Evolutionary conservation across 2,888 invertebrate species (phyloP).

Genomic region (Eremobia ochroleuca): DNA sequence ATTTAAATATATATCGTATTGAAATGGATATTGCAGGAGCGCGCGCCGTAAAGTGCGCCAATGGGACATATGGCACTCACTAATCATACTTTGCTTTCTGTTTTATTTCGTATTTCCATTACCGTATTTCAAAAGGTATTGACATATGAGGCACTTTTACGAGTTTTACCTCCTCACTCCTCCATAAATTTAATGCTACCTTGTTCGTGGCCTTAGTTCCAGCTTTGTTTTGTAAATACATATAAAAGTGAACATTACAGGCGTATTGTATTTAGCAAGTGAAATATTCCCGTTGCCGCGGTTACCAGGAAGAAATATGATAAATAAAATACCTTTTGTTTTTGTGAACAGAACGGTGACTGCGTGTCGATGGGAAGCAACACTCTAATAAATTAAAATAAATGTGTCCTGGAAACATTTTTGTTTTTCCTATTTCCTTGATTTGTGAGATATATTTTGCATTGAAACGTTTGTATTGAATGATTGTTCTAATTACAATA

Average conservation of each 20-base stretch:
- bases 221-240: slow-evolving; percentile 73
- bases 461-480: neutral
- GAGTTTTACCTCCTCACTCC: slow-evolving; percentile 85
- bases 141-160: slow-evolving; percentile 90
- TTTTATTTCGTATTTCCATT: slow-evolving; percentile 91
- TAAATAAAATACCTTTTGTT: slow-evolving; percentile 63
- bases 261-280: slow-evolving; percentile 61
- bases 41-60: slow-evolving; percentile 86
- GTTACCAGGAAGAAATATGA: slow-evolving; percentile 50
- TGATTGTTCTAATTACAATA: neutral
- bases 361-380: slow-evolving; percentile 49
- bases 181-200: slow-evolving; percentile 84
- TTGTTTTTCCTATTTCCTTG: neutral
- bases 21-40: slow-evolving; percentile 82
- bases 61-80: slow-evolving; percentile 89
- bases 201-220: slow-evolving; percentile 77
- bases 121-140: slow-evolving; percentile 91
- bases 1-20: slow-evolving; percentile 82
- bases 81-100: slow-evolving; percentile 91
- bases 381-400: slow-evolving; percentile 61
- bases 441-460: neutral
- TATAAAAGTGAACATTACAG: slow-evolving; percentile 67
- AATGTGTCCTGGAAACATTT: slow-evolving; percentile 21
- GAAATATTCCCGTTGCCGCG: slow-evolving; percentile 56
- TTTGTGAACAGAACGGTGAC: slow-evolving; percentile 46